These are phyloP conservation scores for Lathamus discolor DNA, from an alignment of 2,113 vertebrate genomes.

Conservation along the genomic window DNA sequence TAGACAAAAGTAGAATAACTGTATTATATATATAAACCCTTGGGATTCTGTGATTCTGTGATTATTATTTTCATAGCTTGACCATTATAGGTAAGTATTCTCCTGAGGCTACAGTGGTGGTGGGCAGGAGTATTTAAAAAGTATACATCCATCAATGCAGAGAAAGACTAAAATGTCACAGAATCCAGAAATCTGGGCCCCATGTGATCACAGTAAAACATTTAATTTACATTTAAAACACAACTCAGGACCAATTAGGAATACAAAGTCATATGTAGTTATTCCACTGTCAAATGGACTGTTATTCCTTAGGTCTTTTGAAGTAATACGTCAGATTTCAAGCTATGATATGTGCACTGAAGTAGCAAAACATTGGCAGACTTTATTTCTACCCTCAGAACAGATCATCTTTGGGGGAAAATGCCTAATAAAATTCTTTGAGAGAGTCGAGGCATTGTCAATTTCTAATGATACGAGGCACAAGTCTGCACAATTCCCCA, in stretches of 20 bases:
- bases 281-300: background rate
- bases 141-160: fast-evolving
- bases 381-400: background rate
- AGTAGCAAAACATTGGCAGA: background rate
- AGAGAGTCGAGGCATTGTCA: background rate
- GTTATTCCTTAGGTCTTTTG: background rate
- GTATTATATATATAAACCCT: background rate
- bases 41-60: too few relatives aligned
- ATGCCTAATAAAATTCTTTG: background rate
- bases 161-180: background rate
- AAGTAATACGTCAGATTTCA: background rate
- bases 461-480: fast-evolving
- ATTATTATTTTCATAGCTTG: background rate
- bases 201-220: background rate
- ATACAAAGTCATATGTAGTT: background rate
- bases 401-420: fast-evolving
- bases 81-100: background rate
- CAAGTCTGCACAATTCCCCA: background rate
- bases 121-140: background rate
- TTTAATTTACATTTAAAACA: background rate
- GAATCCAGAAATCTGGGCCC: background rate
- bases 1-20: background rate
- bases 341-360: background rate
- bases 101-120: fast-evolving
- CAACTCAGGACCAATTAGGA: background rate